Base-by-base conservation (phyloP, 1,140 invertebrate genomes). In the Scaptomyza graminum region DNA sequence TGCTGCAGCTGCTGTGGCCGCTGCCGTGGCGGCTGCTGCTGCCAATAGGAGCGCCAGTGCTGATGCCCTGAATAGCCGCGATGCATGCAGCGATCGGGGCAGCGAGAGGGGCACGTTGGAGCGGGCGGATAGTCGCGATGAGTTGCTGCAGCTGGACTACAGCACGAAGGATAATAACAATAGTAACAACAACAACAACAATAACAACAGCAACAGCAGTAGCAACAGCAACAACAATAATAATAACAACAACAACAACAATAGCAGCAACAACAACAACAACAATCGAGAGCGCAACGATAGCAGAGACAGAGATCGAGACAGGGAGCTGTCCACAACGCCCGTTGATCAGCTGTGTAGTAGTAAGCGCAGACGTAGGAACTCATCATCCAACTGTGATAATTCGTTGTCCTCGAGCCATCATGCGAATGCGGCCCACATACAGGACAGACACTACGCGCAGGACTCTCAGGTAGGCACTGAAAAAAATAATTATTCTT, bases 301-400 rank as follows among this genome's bases (percentile, higher is more conserved):
- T 60, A 84, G 80, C 76, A 85, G 82, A 73, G 87, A 91, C 6
- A 63, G 79, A 52, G 87, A 91, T 57, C 76, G 90, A 37, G 90
- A 92, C 57, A 79, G 90, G 61, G 91, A 92, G 75, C 78, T 91
- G 62, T 92, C 91, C 54, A 92, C 91, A 43, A 92, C 90, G 67
- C 91, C 90, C 56, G 90, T 91, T 49, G 91, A 91, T 63, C 93
- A 93, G 83, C 83, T 85, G 64, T 85, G 90, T 92, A 92, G 93
- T 72, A 94, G 94, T 90, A 95, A 95, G 91, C 93, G 94, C 90
- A 95, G 95, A 94, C 92, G 95, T 92, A 95, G 95, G 90, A 94
- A 94, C 79, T 95, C 94, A 82, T 93, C 93, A 82, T 93, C 93
- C 89, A 95, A 93, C 93, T 95, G 94, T 92, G 94, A 95, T 93